Base-by-base conservation (phyloP, 2,797 vertebrate species). In the Graptemys geographica region DNA sequence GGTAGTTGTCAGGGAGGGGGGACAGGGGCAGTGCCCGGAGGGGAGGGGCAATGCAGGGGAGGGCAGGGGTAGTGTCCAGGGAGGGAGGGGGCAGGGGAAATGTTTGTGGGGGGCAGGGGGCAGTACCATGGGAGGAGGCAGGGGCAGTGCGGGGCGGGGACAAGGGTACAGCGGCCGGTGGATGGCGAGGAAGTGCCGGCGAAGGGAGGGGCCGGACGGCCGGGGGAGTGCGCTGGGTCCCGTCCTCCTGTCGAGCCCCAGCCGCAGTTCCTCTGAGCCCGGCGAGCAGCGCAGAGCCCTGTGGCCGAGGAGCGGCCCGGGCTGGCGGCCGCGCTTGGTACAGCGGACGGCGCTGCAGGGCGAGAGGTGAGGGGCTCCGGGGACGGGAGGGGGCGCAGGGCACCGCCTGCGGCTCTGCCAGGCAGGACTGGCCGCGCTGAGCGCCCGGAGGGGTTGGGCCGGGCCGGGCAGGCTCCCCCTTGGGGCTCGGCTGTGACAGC, bases 361-460 rank as follows among this genome's bases (percentile, higher is more conserved):
- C 28, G 0, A 91, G 80, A 96, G 96, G 96, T 96, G 93, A 96
- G 96, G 79, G 59, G 88, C 1, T 41, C 12, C 5, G n/a, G 21
- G 81, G 25, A 25, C 41, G 4, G n/a, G 53, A 37, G 4, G 37
- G 55, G n/a, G 23, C 33, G 12, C 33, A 51, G 53, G 41, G 81
- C 11, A 53, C 15, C 25, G n/a, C 13, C 55, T 16, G 28, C n/a
- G 80, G 27, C 55, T 41, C 21, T 31, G 25, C 27, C 47, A 28
- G 79, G 49, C 28, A 19, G 49, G 8, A 18, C 79, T 8, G 51
- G 79, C 79, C 51, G 11, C 53, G 53, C 53, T 21, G 8, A 55
- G 53, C 8, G 53, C 21, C 8, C 21, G 8, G 53, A 27, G 44
- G 76, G 76, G 51, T 51, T 51, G 51, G 51, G 23, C 27, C 23